phyloP scores from a whole-genome alignment of 2,113 vertebrate genomes.

The Monarcha castaneiventris region DNA sequence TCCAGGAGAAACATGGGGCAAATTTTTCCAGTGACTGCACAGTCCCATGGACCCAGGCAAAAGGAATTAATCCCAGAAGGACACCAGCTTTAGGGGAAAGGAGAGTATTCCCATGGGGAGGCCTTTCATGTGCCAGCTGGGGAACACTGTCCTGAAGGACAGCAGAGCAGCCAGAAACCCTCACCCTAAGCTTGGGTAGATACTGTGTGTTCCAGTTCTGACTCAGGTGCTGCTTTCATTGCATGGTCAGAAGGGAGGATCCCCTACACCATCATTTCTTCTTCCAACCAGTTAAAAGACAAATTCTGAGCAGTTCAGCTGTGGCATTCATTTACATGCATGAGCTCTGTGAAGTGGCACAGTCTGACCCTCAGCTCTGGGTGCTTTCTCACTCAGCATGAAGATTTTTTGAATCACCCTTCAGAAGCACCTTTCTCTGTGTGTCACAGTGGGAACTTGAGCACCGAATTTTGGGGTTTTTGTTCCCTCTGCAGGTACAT shows the following conservation, averaged over 20 bases:
- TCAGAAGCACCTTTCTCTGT: not conserved
- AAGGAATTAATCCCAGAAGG: not conserved
- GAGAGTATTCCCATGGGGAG: not conserved
- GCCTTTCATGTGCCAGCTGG: too few relatives aligned
- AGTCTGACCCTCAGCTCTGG: not conserved
- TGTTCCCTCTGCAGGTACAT: not conserved
- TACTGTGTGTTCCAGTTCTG: not conserved
- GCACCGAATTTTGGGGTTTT: not conserved
- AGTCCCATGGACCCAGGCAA: not conserved
- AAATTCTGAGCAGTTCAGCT: not conserved
- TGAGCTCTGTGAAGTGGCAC: not conserved
- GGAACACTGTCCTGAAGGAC: not conserved
- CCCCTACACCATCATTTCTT: not conserved
- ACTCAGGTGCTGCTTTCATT: not conserved
- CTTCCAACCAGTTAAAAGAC: not conserved
- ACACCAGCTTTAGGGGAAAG: not conserved
- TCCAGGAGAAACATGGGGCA: not conserved
- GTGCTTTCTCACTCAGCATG: not conserved
- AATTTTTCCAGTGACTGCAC: not conserved
- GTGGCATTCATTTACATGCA: not conserved
- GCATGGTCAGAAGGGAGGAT: not conserved
- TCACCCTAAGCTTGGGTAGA: rapidly evolving
- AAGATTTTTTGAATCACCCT: not conserved
- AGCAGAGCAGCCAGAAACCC: not conserved
- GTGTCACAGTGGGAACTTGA: not conserved